These are phyloP conservation scores for Acleris sparsana DNA, from an alignment of 2,888 invertebrate genomes.

Conservation along the genomic window DNA sequence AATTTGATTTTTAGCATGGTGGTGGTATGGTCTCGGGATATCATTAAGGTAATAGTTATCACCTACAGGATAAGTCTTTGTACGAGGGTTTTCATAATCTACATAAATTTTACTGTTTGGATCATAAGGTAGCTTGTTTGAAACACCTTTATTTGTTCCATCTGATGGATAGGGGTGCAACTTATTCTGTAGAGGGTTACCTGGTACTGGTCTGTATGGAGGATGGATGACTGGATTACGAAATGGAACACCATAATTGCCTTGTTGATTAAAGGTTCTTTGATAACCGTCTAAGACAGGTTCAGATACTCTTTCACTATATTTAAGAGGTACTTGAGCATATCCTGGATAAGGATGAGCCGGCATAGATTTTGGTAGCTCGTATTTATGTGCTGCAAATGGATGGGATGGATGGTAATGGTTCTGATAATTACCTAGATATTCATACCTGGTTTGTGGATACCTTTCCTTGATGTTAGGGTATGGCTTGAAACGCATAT, in stretches of 20 bases:
- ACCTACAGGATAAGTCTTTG: constrained; percentile 54
- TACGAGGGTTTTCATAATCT: constrained; percentile 64
- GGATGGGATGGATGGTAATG: constrained; percentile 66
- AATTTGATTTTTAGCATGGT: constrained; percentile 61
- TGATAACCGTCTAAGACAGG: constrained; percentile 67
- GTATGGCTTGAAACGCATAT: constrained; percentile 73
- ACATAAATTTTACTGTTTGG: constrained; percentile 62
- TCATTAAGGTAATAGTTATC: constrained; percentile 70
- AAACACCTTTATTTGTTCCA: constrained; percentile 53
- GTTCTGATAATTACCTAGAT: constrained; percentile 69
- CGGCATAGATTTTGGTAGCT: constrained; percentile 64
- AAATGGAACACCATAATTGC: constrained; percentile 60
- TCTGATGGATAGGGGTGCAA: constrained; percentile 64
- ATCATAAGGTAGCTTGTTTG: constrained; percentile 69
- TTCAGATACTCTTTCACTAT: constrained; percentile 69
- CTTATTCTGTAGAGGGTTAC: constrained; percentile 66
- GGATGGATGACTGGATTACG: constrained; percentile 68
- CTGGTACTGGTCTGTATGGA: constrained; percentile 61
- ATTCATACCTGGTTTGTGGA: constrained; percentile 76
- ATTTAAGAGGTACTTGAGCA: constrained; percentile 65
- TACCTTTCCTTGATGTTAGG: constrained; percentile 70
- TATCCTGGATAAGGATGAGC: constrained; percentile 66
- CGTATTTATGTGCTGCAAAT: constrained; percentile 68
- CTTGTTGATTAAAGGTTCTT: constrained; percentile 60
- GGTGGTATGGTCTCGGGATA: constrained; percentile 56